Base-by-base conservation (phyloP, 2,888 invertebrate genomes). In the Sinopyrophorus schimmeli region DNA sequence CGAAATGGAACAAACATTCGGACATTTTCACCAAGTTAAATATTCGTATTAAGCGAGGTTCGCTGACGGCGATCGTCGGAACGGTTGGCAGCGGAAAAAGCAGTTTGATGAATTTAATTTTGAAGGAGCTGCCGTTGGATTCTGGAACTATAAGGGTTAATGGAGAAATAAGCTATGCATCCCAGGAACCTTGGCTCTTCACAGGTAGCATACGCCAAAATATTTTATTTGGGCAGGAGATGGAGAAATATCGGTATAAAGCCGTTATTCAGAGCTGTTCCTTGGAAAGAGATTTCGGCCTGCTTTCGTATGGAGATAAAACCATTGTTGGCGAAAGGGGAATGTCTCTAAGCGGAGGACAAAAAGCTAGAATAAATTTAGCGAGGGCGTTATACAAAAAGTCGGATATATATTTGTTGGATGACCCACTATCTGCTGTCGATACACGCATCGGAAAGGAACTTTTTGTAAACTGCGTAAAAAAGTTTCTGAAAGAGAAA, bases 341-440 rank as follows among this genome's bases (percentile, higher is more conserved):
- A 3, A 80, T 84, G 1, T 82, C 81, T 43, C 70, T 89, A 15
- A 86, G 85, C 66, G 88, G 82, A 65, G 89, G 92, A 1, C 93
- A 93, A 69, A 84, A 88, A 55, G 92, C 93, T 0, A 80, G 94
- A 55, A 87, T 95, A 38, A 90, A 89, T 41, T 77, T 95, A 28
- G 92, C 90, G 0, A 80, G 93, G 54, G 86, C 91, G 0, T 82
- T 92, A 1, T 93, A 92, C 72, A 83, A 85, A 34, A 82, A 90
- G 44, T 84, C 89, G 0, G 89, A 91, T 54, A 85, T 93, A 52
- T 93, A 91, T 66, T 73, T 93, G 5, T 74, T 94, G 37, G 93
- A 94, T 69, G 93, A 94, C 74, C 93, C 93, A 0, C 75, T 94
- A 12, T 87, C 90, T 53, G 92, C 93, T 0, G 92, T 93, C 4